These are phyloP conservation scores for Corydoras maculifer DNA, from an alignment of 2,113 vertebrate species.

Conservation along the genomic window DNA sequence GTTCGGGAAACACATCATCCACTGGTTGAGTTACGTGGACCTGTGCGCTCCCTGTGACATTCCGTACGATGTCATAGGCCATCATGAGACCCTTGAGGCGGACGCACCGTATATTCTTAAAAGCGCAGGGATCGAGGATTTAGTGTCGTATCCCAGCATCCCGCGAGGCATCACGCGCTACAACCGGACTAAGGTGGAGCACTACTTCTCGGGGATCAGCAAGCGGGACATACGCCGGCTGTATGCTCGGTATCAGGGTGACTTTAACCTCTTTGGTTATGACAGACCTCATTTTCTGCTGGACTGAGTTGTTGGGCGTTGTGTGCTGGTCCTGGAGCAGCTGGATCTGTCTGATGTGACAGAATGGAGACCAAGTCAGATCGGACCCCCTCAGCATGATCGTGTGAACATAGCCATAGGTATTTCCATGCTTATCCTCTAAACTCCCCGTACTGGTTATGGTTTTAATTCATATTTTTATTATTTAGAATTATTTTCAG, in stretches of 20 bases:
- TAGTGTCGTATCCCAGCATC: conserved; percentile 76
- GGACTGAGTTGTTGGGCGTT: conserved; percentile 53
- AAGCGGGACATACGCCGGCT: conserved; percentile 84
- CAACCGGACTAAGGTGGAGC: conserved; percentile 88
- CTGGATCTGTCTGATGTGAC: no score
- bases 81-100: conserved; percentile 88
- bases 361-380: no score
- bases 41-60: conserved; percentile 95
- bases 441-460: no score
- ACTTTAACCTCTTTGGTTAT: conserved; percentile 93
- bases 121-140: conserved; percentile 76
- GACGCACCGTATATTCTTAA: conserved; percentile 86
- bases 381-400: no score
- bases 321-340: no score
- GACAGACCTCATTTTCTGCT: conserved; percentile 83
- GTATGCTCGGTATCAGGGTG: conserved; percentile 80
- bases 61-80: conserved; percentile 79
- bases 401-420: no score
- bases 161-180: conserved; percentile 89
- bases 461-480: no score
- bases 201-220: conserved; percentile 84
- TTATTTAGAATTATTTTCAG: no score
- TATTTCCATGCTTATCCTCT: no score
- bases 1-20: conserved; percentile 92
- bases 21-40: conserved; percentile 89